These are phyloP conservation scores for Plectrocnemia conspersa DNA, from an alignment of 1,140 invertebrate genomes.

Conservation along the genomic window DNA sequence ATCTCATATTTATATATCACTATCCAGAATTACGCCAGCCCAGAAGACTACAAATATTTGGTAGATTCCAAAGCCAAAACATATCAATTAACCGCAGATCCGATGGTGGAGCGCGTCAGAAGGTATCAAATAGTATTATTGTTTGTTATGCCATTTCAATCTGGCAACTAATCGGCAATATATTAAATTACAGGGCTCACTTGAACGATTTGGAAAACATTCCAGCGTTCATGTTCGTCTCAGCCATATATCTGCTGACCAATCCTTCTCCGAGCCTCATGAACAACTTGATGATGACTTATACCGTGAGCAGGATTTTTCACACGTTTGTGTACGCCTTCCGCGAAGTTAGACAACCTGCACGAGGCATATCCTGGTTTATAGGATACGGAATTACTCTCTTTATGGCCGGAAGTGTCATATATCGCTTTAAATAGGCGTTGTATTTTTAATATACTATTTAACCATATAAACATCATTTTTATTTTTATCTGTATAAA, in stretches of 20 bases:
- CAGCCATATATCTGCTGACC: constrained; percentile 60
- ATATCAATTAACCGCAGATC: neutral
- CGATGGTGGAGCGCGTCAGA: constrained; percentile 48
- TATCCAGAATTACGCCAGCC: constrained; percentile 47
- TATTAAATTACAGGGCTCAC: constrained; percentile 55
- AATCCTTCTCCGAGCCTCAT: constrained; percentile 50
- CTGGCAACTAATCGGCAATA: neutral
- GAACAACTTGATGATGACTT: constrained; percentile 51
- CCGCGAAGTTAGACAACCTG: constrained; percentile 51
- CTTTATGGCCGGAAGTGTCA: constrained; percentile 44
- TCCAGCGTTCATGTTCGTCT: constrained; percentile 59
- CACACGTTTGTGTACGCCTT: constrained; percentile 58
- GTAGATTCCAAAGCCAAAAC: constrained; percentile 47
- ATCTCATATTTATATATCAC: too few relatives aligned
- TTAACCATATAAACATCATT: too few relatives aligned
- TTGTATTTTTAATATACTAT: too few relatives aligned
- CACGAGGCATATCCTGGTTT: constrained; percentile 48
- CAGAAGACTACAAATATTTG: constrained; percentile 43
- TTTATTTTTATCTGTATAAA: too few relatives aligned
- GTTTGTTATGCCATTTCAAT: constrained; percentile 5
- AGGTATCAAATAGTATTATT: constrained; percentile 21
- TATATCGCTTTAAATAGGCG: too few relatives aligned
- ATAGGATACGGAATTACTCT: constrained; percentile 42
- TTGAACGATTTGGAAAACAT: constrained; percentile 75
- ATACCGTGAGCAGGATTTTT: constrained; percentile 50